A percentile compares a stretch with the other conserved stretches of the same genome.
Evolutionary conservation across 1,140 invertebrate genomes (phyloP).

Genomic region (Drosophila athabasca): DNA sequence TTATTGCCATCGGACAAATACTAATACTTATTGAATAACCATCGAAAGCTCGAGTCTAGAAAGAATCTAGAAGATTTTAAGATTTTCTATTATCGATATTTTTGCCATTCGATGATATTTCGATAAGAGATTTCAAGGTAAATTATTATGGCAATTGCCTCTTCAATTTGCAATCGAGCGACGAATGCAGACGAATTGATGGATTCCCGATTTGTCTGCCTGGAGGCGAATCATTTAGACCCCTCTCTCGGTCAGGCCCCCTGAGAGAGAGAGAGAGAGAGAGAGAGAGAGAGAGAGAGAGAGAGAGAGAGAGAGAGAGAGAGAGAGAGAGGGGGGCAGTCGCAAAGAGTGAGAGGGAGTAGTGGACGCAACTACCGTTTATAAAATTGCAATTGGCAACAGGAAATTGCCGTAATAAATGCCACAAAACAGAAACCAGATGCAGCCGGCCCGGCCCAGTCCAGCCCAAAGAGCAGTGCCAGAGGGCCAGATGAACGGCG

Average conservation of each 20-base stretch:
- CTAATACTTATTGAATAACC: too few species aligned
- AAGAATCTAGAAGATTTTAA: too few species aligned
- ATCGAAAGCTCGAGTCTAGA: too few species aligned
- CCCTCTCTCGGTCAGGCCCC: slow-evolving; percentile 5
- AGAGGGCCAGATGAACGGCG: slow-evolving; percentile 7
- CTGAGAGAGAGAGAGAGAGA: not conserved
- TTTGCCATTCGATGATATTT: not conserved
- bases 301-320: not conserved
- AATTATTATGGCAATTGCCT: not conserved
- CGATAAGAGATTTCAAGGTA: too few species aligned
- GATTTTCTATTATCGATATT: too few species aligned
- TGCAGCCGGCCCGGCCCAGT: not conserved
- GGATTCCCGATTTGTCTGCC: slow-evolving; percentile 23
- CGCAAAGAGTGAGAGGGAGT: slow-evolving; percentile 1
- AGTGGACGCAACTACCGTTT: slow-evolving; percentile 71
- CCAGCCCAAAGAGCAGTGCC: not conserved
- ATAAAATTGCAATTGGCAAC: slow-evolving; percentile 75
- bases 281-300: not conserved
- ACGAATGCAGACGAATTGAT: slow-evolving; percentile 26
- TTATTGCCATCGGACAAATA: not conserved
- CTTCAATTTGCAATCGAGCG: not conserved
- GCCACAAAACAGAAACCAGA: slow-evolving; percentile 23
- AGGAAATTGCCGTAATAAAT: slow-evolving; percentile 79
- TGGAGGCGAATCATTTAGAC: slow-evolving; percentile 25
- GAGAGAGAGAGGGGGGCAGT: not conserved